Evolutionary conservation across 2,797 vertebrate genomes (phyloP), one percentile per base, ranked within the genome.

Genomic region (Alfaro cultratus): DNA sequence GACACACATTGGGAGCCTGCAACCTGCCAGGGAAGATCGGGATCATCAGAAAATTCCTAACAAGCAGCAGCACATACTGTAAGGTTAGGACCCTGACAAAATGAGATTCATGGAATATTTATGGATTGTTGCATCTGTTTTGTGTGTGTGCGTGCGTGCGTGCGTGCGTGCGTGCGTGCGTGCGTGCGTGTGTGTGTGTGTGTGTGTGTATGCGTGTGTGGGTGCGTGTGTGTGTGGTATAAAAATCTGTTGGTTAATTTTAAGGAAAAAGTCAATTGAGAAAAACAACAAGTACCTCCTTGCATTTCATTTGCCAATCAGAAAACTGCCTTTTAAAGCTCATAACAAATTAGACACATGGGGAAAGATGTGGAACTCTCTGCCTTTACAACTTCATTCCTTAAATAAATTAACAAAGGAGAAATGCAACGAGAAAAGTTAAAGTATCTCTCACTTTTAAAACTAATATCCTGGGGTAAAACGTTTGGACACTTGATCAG

Each of bases 31-130:
- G 68, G 74, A 86, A 78, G 82, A 84, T 86, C 15, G 1, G 83
- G 87, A 91, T 87, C 80, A 79, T 88, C 80, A 36, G 74, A 78
- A 77, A 88, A 88, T 76, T 88, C 85, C 86, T 81, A 89, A 43
- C n/a, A 6, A 68, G 72, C 68, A 73, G 73, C 47, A 74, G 79
- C 43, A 43, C n/a, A 79, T 71, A 77, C 5, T 68, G 43, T 51
- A 67, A 34, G 51, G 49, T 79, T 74, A 45, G 53, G 15, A 64
- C 39, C 45, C 43, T 21, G 64, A 80, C 26, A 82, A 85, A 85
- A 70, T 70, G 64, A 1, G 6, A 64, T 31, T 60, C 51, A 77
- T 73, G 70, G 70, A 77, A 82, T 10, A 41, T 79, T 86, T 77
- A 68, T 64, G 43, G 31, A 81, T 49, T 75, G 9, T 1, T 0